Evolutionary conservation across 2,888 invertebrate genomes (phyloP).

Genomic region (Drosophila rellima): DNA sequence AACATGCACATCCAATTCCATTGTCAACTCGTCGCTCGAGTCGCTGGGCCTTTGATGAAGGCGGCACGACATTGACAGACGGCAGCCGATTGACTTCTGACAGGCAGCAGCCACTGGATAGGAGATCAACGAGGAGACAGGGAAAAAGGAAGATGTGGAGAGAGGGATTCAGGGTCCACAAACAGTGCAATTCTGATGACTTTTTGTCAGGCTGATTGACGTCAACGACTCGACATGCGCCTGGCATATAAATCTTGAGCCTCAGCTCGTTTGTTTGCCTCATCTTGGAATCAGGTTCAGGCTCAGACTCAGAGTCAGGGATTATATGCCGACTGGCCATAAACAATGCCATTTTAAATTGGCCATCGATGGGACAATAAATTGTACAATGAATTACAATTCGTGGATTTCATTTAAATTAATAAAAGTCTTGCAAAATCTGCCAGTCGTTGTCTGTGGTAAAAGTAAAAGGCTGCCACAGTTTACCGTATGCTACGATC

Average conservation of each 20-base stretch:
- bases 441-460: conserved; percentile 30
- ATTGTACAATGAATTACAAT: conserved; percentile 78
- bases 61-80: conserved; percentile 80
- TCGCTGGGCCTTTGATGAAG: conserved; percentile 75
- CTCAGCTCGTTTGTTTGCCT: conserved; percentile 68
- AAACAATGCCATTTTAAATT: conserved; percentile 83
- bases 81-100: conserved; percentile 80
- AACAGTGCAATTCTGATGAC: conserved; percentile 80
- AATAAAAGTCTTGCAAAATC: conserved; percentile 35
- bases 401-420: conserved; percentile 64
- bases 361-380: conserved; percentile 80
- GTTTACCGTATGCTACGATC: conserved; percentile 36
- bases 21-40: conserved; percentile 58
- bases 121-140: conserved; percentile 42
- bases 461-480: conserved; percentile 52
- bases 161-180: conserved; percentile 34
- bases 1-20: conserved; percentile 61
- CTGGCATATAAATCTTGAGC: conserved; percentile 77
- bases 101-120: conserved; percentile 55
- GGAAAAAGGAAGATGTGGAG: not conserved
- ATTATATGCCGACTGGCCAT: conserved; percentile 62
- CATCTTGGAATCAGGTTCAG: conserved; percentile 33
- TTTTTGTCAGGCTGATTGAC: conserved; percentile 84
- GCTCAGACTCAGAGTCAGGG: conserved; percentile 46
- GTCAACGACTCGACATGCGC: conserved; percentile 77